Evolutionary conservation across 1,140 invertebrate genomes (phyloP).

Genomic region (Drosophila takahashii): DNA sequence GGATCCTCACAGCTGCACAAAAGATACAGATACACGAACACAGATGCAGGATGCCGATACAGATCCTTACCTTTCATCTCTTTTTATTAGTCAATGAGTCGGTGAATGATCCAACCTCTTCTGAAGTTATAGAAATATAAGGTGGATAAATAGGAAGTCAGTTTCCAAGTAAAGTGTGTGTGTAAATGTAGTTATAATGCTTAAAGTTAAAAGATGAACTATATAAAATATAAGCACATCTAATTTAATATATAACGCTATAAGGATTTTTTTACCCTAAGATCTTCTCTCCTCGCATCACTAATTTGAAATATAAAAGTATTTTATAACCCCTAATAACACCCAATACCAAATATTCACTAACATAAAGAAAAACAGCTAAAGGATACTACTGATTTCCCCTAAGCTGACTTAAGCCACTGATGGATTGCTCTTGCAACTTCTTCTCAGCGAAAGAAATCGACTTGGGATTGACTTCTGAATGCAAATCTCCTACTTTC

Average conservation of each 20-base stretch:
- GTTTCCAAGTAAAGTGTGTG: constrained; percentile 8
- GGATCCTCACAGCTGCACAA: constrained; percentile 52
- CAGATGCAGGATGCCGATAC: neutral
- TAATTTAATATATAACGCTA: no score
- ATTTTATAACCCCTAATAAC: neutral
- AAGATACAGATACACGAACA: neutral
- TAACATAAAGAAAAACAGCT: neutral
- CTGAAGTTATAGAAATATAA: constrained; percentile 27
- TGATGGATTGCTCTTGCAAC: constrained; percentile 35
- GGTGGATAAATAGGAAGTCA: constrained; percentile 55
- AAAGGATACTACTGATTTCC: constrained; percentile 1
- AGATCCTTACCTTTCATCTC: constrained; percentile 25
- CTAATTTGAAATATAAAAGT: no score
- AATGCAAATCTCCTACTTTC: constrained; percentile 36
- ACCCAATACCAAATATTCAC: neutral
- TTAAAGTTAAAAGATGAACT: no score
- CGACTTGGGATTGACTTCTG: constrained; percentile 36
- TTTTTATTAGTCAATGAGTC: constrained; percentile 70
- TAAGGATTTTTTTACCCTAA: no score
- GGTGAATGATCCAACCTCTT: constrained; percentile 67
- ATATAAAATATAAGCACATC: no score
- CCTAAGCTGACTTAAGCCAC: constrained; percentile 47
- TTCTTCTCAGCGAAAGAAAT: constrained; percentile 10
- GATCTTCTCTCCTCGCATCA: no score
- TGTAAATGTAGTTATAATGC: no score